phyloP scores from a whole-genome alignment of 2,888 invertebrate genomes.

The Tetranychus piercei region DNA sequence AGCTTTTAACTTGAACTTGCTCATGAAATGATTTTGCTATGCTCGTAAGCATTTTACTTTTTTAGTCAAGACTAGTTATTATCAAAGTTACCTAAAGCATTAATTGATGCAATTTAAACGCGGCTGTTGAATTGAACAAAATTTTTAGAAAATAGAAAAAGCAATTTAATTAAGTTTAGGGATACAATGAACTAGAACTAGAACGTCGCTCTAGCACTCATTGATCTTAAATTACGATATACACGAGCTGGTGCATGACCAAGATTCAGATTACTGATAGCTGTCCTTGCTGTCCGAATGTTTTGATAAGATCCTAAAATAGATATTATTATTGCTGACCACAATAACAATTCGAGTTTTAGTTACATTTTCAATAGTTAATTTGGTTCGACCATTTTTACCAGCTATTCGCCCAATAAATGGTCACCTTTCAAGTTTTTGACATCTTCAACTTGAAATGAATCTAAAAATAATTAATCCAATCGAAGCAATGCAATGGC shows the following conservation, averaged over 20 bases:
- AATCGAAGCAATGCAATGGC: conserved; percentile 77
- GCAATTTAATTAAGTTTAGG: no score
- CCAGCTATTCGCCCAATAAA: conserved; percentile 85
- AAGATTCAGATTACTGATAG: conserved; percentile 85
- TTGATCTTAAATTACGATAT: neutral
- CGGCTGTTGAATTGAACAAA: no score
- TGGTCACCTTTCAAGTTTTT: conserved; percentile 89
- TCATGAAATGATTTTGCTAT: no score
- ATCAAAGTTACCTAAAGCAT: no score
- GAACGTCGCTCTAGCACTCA: no score
- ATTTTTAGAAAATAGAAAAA: no score
- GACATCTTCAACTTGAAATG: conserved; percentile 86
- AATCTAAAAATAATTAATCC: conserved; percentile 89
- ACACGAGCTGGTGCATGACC: conserved; percentile 34
- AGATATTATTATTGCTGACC: conserved; percentile 85
- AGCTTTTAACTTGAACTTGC: no score
- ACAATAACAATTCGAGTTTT: conserved; percentile 94
- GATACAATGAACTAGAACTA: no score
- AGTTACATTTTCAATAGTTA: conserved; percentile 94
- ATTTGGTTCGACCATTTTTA: conserved; percentile 88
- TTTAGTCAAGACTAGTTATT: no score
- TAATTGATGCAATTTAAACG: no score
- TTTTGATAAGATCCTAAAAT: conserved; percentile 93
- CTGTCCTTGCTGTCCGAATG: conserved; percentile 76
- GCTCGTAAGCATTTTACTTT: no score